Evolutionary conservation across 53 echinoderm and acorn worm genomes (phyloP), one percentile per base, ranked within the genome.

Genomic region (Pentamera pediparva): DNA sequence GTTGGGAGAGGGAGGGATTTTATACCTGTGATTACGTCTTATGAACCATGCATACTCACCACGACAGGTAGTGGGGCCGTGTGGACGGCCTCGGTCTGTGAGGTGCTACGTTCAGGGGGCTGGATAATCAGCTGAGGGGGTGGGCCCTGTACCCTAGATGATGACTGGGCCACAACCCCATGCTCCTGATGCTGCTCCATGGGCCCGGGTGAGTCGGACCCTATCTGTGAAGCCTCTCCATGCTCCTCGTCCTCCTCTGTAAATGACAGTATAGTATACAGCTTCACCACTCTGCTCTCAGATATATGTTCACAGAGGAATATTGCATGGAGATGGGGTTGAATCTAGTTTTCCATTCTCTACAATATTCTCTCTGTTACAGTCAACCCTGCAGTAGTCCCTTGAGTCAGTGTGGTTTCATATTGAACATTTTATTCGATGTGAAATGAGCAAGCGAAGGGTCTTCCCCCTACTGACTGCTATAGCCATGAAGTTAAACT

Each of bases 41-140:
- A 15, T 15, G n/a, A 45, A 12, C 28, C 10, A 55, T 57, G 28
- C 6, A 37, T 75, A 20, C 57, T 38, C 81, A 83, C 83, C 78
- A 83, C 83, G 30, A 81, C 48, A 13, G 77, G 90, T 37, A 79
- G 70, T 29, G 75, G 61, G 24, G 83, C 81, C 8, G 65, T 50
- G 27, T 41, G 52, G 26, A 58, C 56, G 20, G 80, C 92, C 32
- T 80, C 86, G 3, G 64, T 56, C 21, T 74, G 65, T 3, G 80
- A 49, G 12, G 62, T 41, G 39, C 81, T 72, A 4, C 86, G 76
- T 36, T 79, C 83, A 31, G 93, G 93, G 57, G 90, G 90, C 18
- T 84, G 90, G 33, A 94, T 90, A 56, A 90, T 78, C 48, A 90
- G 75, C 73, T 87, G 87, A 28, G 94, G 90, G 40, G 89, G 86